phyloP scores from a whole-genome alignment of 2,113 vertebrate species.

The Lampris incognitus region DNA sequence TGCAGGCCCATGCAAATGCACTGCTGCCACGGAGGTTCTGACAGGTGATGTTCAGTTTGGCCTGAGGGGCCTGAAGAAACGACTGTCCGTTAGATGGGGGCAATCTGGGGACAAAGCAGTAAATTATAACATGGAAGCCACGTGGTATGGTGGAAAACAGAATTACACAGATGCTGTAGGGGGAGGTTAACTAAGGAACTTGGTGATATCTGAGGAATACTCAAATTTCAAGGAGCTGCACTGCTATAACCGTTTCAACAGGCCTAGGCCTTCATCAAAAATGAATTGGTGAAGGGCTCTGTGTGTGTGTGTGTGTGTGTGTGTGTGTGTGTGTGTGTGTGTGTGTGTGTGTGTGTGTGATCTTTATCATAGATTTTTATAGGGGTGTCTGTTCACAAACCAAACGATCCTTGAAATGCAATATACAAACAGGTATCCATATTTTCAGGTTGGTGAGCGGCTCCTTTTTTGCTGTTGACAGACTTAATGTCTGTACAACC shows the following conservation, averaged over 20 bases:
- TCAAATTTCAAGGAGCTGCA: not conserved
- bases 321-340: too few species aligned
- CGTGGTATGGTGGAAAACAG: not conserved
- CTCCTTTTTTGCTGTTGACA: not conserved
- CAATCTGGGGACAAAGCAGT: slow-evolving; percentile 23
- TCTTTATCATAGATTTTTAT: too few species aligned
- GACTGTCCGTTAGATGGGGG: slow-evolving; percentile 60
- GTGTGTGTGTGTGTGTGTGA: too few species aligned
- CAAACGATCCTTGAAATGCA: too few species aligned
- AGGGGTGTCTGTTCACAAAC: too few species aligned
- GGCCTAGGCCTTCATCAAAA: not conserved
- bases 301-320: too few species aligned
- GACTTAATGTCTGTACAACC: slow-evolving; percentile 16
- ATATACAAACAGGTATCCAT: too few species aligned
- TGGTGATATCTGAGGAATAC: not conserved
- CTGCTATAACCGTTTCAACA: not conserved
- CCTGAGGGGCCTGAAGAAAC: slow-evolving; percentile 57
- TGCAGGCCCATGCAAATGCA: slow-evolving; percentile 76
- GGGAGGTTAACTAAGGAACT: not conserved
- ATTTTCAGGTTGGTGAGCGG: too few species aligned
- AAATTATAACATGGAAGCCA: slow-evolving; percentile 24
- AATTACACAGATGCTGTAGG: not conserved
- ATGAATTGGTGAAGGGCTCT: too few species aligned
- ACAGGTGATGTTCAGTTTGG: slow-evolving; percentile 75
- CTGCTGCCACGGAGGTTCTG: slow-evolving; percentile 28